Percentiles rank a stretch among this genome's conserved stretches.
Conservation (phyloP, 2,113 vertebrate species). For the Sorex araneus region DNA sequence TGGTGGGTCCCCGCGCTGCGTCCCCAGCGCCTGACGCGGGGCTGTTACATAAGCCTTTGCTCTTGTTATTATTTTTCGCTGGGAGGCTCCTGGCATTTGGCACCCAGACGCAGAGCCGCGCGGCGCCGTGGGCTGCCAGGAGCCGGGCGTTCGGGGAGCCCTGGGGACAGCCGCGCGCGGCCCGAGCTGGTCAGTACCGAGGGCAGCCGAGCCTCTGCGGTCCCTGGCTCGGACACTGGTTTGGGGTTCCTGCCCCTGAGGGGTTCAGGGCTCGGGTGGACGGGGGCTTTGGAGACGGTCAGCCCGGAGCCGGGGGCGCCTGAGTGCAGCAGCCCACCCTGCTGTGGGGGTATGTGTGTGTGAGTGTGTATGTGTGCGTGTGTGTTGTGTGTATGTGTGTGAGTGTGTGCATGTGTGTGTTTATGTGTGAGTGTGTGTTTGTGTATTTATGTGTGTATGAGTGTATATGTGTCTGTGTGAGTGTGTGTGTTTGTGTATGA, state of each 20-base stretch:
- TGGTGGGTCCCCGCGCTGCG: constrained; percentile 34
- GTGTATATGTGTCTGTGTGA: no score
- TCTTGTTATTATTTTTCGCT: constrained; percentile 78
- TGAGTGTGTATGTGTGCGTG: no score
- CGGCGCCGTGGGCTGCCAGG: neutral
- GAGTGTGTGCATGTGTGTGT: no score
- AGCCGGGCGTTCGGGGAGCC: neutral
- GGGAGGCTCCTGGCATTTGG: constrained; percentile 77
- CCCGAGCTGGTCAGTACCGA: no score
- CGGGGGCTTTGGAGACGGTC: neutral
- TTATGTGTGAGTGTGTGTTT: no score
- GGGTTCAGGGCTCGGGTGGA: neutral
- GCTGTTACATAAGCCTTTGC: constrained; percentile 80
- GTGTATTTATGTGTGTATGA: no score
- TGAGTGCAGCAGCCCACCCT: neutral
- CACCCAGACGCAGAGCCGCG: neutral
- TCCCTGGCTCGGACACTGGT: no score
- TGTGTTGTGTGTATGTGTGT: no score
- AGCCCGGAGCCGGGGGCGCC: neutral
- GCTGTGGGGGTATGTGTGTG: neutral
- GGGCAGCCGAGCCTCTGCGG: no score
- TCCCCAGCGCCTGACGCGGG: constrained; percentile 74
- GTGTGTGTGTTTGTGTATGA: no score
- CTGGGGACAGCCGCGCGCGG: neutral
- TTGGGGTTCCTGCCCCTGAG: no score